Evolutionary conservation across 2,888 invertebrate species (phyloP).

Genomic region (Eupeodes luniger): DNA sequence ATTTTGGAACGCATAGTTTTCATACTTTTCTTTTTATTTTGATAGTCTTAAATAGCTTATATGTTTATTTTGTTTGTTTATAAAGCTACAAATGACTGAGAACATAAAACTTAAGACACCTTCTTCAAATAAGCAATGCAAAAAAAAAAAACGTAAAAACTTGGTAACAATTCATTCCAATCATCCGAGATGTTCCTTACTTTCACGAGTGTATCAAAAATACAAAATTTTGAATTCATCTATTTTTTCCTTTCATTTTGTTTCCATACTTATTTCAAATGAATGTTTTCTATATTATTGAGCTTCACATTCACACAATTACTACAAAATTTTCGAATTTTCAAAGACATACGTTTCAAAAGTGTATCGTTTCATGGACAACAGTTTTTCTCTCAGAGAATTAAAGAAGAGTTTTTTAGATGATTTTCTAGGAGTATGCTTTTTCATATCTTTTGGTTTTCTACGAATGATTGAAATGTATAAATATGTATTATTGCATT

Average conservation of each 20-base stretch:
- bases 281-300: too few relatives aligned
- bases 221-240: neutral
- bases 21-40: neutral
- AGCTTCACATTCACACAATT: too few relatives aligned
- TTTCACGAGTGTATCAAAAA: too few relatives aligned
- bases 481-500: slow-evolving; percentile 15
- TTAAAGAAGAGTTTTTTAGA: too few relatives aligned
- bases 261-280: too few relatives aligned
- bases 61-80: neutral
- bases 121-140: neutral
- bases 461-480: slow-evolving; percentile 9
- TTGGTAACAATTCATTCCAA: slow-evolving; percentile 20
- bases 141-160: neutral
- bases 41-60: slow-evolving; percentile 15
- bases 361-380: neutral
- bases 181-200: neutral
- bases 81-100: slow-evolving; percentile 27
- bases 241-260: neutral
- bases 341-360: neutral
- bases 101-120: slow-evolving; percentile 9
- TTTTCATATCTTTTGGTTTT: neutral
- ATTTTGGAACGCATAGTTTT: slow-evolving; percentile 42
- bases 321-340: neutral
- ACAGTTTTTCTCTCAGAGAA: neutral
- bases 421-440: neutral